Evolutionary conservation across 2,797 vertebrate genomes (phyloP).

Genomic region (Somateria mollissima): DNA sequence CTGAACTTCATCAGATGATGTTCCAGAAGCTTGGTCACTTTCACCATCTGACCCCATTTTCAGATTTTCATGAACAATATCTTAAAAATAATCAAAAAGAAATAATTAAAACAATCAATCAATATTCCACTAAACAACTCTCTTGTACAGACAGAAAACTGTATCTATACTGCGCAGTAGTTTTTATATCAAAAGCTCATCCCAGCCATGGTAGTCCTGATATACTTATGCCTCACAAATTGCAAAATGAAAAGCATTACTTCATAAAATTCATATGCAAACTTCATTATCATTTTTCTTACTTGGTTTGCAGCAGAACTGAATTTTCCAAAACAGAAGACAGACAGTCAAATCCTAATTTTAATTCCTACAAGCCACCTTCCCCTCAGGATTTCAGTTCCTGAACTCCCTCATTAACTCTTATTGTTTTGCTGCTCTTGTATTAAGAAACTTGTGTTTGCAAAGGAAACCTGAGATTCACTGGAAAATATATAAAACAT

Average conservation of each 20-base stretch:
- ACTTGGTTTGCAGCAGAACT: not conserved
- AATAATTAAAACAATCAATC: not conserved
- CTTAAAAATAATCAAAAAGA: constrained; percentile 72
- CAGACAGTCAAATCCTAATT: not conserved
- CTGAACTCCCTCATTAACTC: not conserved
- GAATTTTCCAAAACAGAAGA: not conserved
- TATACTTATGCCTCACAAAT: not conserved
- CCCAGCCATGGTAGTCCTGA: not conserved
- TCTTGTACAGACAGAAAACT: not conserved
- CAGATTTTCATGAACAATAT: constrained; percentile 96
- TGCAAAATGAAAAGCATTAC: not conserved
- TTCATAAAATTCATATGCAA: not conserved
- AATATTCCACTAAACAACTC: not conserved
- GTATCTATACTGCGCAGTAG: fast-evolving
- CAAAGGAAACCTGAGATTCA: not conserved
- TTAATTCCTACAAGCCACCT: not conserved
- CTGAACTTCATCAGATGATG: constrained; percentile 95
- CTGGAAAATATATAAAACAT: not conserved
- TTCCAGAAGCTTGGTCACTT: constrained; percentile 96
- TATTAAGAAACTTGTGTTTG: not conserved
- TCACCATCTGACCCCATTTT: constrained; percentile 98
- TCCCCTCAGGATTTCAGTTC: not conserved
- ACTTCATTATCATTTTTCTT: not conserved
- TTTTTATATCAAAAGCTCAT: not conserved
- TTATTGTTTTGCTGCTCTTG: not conserved